Evolutionary conservation across 2,113 vertebrate genomes (phyloP), one percentile per base, ranked within the genome.

Genomic region (Pygoscelis antarcticus): DNA sequence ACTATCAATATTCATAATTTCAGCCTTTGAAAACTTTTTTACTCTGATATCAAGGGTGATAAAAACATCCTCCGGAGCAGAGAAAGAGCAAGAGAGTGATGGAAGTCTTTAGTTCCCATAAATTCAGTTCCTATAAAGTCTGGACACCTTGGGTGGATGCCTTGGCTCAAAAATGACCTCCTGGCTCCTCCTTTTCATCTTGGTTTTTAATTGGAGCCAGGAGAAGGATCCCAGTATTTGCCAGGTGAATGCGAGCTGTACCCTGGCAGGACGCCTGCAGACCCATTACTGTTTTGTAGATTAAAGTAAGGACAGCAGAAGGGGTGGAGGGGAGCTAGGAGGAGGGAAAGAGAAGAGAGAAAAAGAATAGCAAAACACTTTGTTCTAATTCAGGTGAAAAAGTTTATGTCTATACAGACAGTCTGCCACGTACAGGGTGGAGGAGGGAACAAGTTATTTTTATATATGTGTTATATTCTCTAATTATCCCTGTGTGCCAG

Each of bases 351-450:
- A 68, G 49, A 85, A 36, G 54, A 89, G 46, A 42, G 76, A n/a
- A 90, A 82, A 74, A 87, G 92, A 88, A 49, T 9, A 94, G 89
- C 84, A 76, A 97, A 96, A 96, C 95, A 93, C 57, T 95, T 74
- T 68, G 55, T 95, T 68, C 91, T 42, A 86, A n/a, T 90, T 83
- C 84, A 95, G 89, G 86, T 97, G 93, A 86, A 87, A 74, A 93
- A 93, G 61, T 90, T 74, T 47, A 7, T 88, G 93, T 84, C 95
- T 87, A 21, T 42, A 23, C 76, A 4, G 77, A 85, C 81, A 42
- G 49, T 66, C 72, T 96, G 96, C 91, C 95, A 94, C 80, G 72
- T 94, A 90, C 85, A 77, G 94, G 94, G 93, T 68, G 92, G 95
- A 96, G 96, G 85, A 80, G 88, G 69, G 83, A 91, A 77, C 49